phyloP scores from a whole-genome alignment of 2,888 invertebrate species.

The Agrochola macilenta region DNA sequence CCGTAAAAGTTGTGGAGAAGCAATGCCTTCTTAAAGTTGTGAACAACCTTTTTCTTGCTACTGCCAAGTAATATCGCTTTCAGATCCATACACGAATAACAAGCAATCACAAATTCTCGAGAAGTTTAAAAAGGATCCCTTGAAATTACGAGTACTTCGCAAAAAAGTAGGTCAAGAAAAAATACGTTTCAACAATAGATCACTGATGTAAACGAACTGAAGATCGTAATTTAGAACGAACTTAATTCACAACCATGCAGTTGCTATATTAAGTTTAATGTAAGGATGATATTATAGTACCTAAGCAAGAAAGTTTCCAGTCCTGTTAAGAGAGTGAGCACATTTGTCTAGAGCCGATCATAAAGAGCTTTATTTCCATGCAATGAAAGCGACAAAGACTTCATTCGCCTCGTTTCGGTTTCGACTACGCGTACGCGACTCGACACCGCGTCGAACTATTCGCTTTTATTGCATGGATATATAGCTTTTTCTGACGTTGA shows the following conservation, averaged over 20 bases:
- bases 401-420: too few species aligned
- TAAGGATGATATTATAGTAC: not conserved
- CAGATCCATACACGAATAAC: not conserved
- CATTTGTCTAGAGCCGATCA: not conserved
- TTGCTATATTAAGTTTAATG: not conserved
- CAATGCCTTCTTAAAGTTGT: not conserved
- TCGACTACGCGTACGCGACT: too few species aligned
- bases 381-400: not conserved
- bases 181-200: not conserved
- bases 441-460: not conserved
- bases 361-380: not conserved
- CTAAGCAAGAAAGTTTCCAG: not conserved
- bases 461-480: not conserved
- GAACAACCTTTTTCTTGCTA: not conserved
- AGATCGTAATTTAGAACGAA: not conserved
- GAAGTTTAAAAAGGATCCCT: not conserved
- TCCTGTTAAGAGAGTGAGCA: not conserved
- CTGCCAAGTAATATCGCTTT: constrained; percentile 6
- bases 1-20: not conserved
- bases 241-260: not conserved
- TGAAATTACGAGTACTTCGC: not conserved
- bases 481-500: not conserved
- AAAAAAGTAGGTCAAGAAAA: not conserved
- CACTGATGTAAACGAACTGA: not conserved
- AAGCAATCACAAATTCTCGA: not conserved